These are phyloP conservation scores for Neoscelio sp. DNA, from an alignment of 2,888 invertebrate genomes.

Conservation along the genomic window DNA sequence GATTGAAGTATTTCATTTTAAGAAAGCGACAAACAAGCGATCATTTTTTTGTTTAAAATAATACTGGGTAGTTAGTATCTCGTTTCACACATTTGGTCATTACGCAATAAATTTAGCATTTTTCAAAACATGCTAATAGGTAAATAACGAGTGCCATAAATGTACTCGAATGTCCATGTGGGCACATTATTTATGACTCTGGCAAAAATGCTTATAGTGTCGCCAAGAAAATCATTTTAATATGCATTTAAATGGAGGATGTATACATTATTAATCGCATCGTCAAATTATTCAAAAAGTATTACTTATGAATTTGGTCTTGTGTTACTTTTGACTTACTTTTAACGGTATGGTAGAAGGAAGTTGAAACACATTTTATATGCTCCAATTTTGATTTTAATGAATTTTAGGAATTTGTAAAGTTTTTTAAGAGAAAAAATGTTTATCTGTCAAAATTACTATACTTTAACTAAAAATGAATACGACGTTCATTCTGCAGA, in stretches of 20 bases:
- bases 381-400: too few species aligned
- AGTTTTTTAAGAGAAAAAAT: too few species aligned
- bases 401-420: too few species aligned
- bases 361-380: too few species aligned
- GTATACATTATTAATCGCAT: conserved; percentile 13
- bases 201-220: conserved; percentile 24
- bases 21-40: background rate
- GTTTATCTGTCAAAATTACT: too few species aligned
- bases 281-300: conserved; percentile 6
- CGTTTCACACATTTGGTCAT: conserved; percentile 4
- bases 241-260: conserved; percentile 18
- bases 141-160: conserved; percentile 30
- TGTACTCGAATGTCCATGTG: conserved; percentile 35
- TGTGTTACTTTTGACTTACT: too few species aligned
- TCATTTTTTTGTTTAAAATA: background rate
- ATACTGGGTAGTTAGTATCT: background rate
- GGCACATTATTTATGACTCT: conserved; percentile 52
- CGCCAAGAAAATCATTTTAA: conserved; percentile 13
- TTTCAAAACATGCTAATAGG: conserved; percentile 43
- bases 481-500: too few species aligned
- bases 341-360: too few species aligned
- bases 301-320: conserved; percentile 1
- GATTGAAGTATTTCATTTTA: conserved; percentile 4
- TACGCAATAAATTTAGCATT: conserved; percentile 31
- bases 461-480: too few species aligned